Base-by-base conservation (phyloP, 2,113 vertebrate species). In the Gallinago media region DNA sequence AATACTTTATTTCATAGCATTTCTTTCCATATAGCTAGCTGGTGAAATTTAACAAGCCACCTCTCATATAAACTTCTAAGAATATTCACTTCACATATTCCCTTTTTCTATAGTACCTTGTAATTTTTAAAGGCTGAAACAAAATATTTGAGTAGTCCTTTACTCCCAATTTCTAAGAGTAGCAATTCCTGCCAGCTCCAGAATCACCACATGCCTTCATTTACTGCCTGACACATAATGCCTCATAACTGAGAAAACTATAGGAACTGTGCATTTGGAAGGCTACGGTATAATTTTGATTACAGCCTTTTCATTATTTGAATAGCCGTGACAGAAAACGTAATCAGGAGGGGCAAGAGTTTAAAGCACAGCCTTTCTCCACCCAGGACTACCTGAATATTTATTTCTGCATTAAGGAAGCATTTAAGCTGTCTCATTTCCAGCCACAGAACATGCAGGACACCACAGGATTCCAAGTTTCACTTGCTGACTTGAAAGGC, bases 101-200 rank as follows among this genome's bases (percentile, higher is more conserved):
- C 32, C 34, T 91, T 92, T 74, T 54, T 42, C 42, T n/a, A 62
- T 2, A 77, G 52, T 36, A 77, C 38, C 68, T 85, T 47, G 38
- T 49, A 73, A 81, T 91, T 74, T 94, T 86, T 91, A 74, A 96
- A 78, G 52, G 65, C 73, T 84, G 76, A 84, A 97, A 92, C 88
- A 92, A 95, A 94, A 81, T 63, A 91, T 67, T 63, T 86, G 65
- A 97, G 89, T 29, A 68, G 79, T 42, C 32, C 72, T 86, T 77
- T 31, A 66, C 17, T 71, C 68, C n/a, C 19, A 3, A 7, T 80
- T 92, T 92, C 76, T 86, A 94, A 86, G 34, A 77, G 59, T 1
- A 91, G 55, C 76, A 59, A 71, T 61, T 92, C 56, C 77, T 88
- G 70, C 61, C 76, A 89, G 65, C 56, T 92, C 85, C 73, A 91